Conservation (phyloP, 1,140 invertebrate genomes). For the Episyrphus balteatus region DNA sequence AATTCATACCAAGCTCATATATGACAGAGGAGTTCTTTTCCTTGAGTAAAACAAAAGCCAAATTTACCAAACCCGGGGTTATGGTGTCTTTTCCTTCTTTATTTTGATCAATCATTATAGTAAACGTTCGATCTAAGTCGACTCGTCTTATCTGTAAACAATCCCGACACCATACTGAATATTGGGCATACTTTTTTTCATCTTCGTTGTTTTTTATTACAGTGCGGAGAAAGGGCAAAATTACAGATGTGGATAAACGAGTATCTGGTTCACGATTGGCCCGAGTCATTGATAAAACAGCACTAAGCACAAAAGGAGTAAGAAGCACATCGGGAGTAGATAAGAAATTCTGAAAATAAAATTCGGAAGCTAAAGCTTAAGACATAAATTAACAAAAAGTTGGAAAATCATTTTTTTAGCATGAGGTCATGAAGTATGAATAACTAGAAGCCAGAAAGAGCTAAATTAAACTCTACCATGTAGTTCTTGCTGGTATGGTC, state of each 20-base stretch:
- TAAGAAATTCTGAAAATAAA: conserved; percentile 20
- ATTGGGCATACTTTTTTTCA: conserved; percentile 17
- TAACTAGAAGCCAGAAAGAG: too few relatives aligned
- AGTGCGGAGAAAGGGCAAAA: conserved; percentile 26
- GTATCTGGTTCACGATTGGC: conserved; percentile 30
- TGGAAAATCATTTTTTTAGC: too few relatives aligned
- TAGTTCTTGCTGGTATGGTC: too few relatives aligned
- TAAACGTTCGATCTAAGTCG: conserved; percentile 25
- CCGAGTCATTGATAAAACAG: conserved; percentile 27
- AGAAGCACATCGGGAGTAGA: conserved; percentile 27
- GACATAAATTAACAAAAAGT: too few relatives aligned
- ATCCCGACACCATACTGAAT: conserved; percentile 32
- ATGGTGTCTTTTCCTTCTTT: conserved; percentile 33
- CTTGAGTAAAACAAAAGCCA: conserved; percentile 26
- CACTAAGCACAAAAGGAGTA: conserved; percentile 30
- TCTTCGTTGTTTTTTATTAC: conserved; percentile 30
- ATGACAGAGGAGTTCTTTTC: conserved; percentile 17
- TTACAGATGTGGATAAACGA: conserved; percentile 16
- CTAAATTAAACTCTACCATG: too few relatives aligned
- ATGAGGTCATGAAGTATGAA: too few relatives aligned
- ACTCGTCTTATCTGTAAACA: conserved; percentile 25
- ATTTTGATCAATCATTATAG: conserved; percentile 31
- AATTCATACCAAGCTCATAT: conserved; percentile 23
- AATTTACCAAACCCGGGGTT: conserved; percentile 25
- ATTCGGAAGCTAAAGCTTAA: too few relatives aligned